phyloP scores from a whole-genome alignment of 1,140 invertebrate species.

The Muscidifurax raptorellus region DNA sequence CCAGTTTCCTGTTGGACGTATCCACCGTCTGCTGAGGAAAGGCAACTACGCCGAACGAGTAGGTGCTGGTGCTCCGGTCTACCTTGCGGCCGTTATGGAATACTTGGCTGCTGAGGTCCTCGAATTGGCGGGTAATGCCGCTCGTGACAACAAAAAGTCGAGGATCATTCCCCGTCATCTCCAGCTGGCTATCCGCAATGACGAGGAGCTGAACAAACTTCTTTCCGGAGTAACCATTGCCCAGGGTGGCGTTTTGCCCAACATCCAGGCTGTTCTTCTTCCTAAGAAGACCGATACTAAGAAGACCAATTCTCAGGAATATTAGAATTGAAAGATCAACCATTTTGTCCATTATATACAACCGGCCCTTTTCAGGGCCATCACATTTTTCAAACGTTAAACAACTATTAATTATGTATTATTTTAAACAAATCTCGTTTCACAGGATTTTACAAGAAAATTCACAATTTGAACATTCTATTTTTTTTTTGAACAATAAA shows the following conservation, averaged over 20 bases:
- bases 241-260: conserved; percentile 70
- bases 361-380: background rate
- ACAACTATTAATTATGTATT: background rate
- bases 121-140: conserved; percentile 87
- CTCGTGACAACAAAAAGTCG: conserved; percentile 79
- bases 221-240: conserved; percentile 82
- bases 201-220: conserved; percentile 75
- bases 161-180: conserved; percentile 89
- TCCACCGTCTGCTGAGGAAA: conserved; percentile 82
- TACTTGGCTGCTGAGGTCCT: conserved; percentile 84
- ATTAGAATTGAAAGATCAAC: background rate
- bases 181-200: conserved; percentile 83
- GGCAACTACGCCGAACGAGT: conserved; percentile 84
- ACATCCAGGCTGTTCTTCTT: background rate
- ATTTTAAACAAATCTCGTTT: too few relatives aligned
- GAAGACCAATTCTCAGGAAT: background rate
- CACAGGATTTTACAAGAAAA: too few relatives aligned
- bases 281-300: background rate
- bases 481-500: too few relatives aligned
- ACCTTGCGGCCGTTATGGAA: conserved; percentile 81
- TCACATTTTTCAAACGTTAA: background rate
- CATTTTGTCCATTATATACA: background rate
- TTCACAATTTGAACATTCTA: too few relatives aligned
- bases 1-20: conserved; percentile 84
- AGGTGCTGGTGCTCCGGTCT: conserved; percentile 83